Base-by-base conservation (phyloP, 1,140 invertebrate species). In the Drosophila azteca region DNA sequence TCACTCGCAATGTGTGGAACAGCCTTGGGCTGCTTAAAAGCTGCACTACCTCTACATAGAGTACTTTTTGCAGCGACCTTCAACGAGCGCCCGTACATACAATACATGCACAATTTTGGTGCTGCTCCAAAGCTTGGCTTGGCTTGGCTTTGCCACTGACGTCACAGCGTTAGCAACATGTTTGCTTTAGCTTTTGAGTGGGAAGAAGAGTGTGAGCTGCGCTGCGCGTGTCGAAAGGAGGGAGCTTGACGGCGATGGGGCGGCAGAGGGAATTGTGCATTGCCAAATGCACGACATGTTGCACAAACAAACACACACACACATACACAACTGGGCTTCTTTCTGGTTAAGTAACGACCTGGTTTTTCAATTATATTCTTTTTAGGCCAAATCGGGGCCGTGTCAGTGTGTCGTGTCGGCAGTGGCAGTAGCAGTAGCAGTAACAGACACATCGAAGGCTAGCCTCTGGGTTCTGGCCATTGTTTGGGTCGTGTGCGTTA, bases 271-370 rank as follows among this genome's bases (percentile, higher is more conserved):
- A 17, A 57, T 57, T 48, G 49, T 79, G 65, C 77, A 76, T 76
- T 71, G 59, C 59, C 64, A 69, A 68, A 69, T 45, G 64, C 8
- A 65, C 57, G 66, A 69, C 66, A 69, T 69, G 66, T 69, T 69
- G 66, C 66, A 57, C 17, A 20, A 0, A 20, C 17, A 20, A 20
- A 20, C 31, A 53, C 60, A 44, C 17, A 20, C 17, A 20, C 17
- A 20, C 0, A 20, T 9, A 53, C 60, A 44, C 52, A 74, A 59
- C 61, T 74, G 71, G 61, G 71, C 67, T 48, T 72, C 49, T 65
- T 48, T 72, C 50, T 68, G 82, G 67, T 84, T 85, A 87, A 85
- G 82, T 87, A 87, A 85, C 82, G 82, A 85, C 81, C 81, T 85
- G 82, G 81, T 85, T 85, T 75, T 60, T 72, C 46, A 17, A 45